phyloP scores from a whole-genome alignment of 2,888 invertebrate species.

The Baronia brevicornis region DNA sequence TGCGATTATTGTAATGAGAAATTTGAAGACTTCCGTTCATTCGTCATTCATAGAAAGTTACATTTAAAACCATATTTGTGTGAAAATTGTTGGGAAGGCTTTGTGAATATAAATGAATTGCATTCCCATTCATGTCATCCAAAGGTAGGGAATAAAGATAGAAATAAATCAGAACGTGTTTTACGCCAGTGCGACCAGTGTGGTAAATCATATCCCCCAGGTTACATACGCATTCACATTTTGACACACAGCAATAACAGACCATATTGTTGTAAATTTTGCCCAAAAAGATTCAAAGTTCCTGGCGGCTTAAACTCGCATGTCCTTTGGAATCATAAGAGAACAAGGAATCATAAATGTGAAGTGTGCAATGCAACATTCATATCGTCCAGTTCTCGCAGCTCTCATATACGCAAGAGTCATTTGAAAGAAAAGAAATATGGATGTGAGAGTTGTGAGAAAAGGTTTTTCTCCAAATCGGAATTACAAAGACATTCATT shows the following conservation, averaged over 20 bases:
- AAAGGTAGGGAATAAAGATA: slow-evolving; percentile 36
- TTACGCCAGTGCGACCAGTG: slow-evolving; percentile 65
- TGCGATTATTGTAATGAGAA: slow-evolving; percentile 67
- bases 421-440: slow-evolving; percentile 69
- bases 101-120: slow-evolving; percentile 38
- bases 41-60: slow-evolving; percentile 57
- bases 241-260: slow-evolving; percentile 55
- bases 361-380: slow-evolving; percentile 66
- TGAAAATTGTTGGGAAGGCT: slow-evolving; percentile 66
- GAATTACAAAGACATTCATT: slow-evolving; percentile 61
- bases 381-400: slow-evolving; percentile 60
- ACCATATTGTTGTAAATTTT: slow-evolving; percentile 61
- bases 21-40: slow-evolving; percentile 59
- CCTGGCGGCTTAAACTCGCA: slow-evolving; percentile 63
- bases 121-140: slow-evolving; percentile 51
- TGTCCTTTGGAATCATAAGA: slow-evolving; percentile 63
- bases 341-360: slow-evolving; percentile 63
- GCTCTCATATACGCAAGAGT: slow-evolving; percentile 62
- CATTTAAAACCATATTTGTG: slow-evolving; percentile 62
- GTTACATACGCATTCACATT: slow-evolving; percentile 67
- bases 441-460: slow-evolving; percentile 60
- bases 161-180: slow-evolving; percentile 37
- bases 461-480: slow-evolving; percentile 63
- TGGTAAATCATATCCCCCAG: slow-evolving; percentile 66
- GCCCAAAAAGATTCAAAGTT: slow-evolving; percentile 68